Evolutionary conservation across 2,797 vertebrate genomes (phyloP).

Genomic region (Fundulus diaphanus): DNA sequence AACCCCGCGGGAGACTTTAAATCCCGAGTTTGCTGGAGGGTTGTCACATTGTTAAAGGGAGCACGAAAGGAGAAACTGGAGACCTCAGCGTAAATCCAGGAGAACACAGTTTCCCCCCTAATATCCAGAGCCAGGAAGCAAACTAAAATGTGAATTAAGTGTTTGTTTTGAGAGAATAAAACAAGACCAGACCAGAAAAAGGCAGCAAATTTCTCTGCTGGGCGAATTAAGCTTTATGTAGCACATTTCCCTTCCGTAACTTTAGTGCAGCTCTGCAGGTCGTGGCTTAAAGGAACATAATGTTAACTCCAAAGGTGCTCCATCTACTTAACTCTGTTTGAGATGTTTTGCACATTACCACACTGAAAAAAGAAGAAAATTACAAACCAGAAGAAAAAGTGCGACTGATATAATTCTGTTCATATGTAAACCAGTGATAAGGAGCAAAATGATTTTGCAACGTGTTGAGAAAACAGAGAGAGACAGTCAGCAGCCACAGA

Average conservation of each 20-base stretch:
- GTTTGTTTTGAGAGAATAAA: background rate
- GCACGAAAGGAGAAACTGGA: background rate
- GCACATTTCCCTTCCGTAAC: background rate
- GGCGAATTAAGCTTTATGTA: background rate
- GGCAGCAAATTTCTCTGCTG: conserved; percentile 5
- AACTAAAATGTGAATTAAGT: conserved; percentile 2
- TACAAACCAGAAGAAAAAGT: background rate
- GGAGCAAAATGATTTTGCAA: background rate
- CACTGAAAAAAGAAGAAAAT: background rate
- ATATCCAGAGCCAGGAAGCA: background rate
- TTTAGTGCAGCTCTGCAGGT: background rate
- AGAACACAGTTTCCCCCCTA: background rate
- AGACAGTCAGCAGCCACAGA: too few species aligned
- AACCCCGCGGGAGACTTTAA: background rate
- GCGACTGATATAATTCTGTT: background rate
- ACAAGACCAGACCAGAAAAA: background rate
- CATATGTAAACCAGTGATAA: too few species aligned
- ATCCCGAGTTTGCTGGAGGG: background rate
- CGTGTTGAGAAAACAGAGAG: too few species aligned
- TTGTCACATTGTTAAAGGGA: background rate
- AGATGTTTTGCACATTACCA: background rate
- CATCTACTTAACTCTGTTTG: background rate
- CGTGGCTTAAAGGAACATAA: background rate
- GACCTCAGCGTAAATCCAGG: conserved; percentile 5
- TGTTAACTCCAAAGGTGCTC: background rate